These are phyloP conservation scores for Lepidocyrtoides sp. DNA, from an alignment of 2,888 invertebrate species.

Conservation along the genomic window DNA sequence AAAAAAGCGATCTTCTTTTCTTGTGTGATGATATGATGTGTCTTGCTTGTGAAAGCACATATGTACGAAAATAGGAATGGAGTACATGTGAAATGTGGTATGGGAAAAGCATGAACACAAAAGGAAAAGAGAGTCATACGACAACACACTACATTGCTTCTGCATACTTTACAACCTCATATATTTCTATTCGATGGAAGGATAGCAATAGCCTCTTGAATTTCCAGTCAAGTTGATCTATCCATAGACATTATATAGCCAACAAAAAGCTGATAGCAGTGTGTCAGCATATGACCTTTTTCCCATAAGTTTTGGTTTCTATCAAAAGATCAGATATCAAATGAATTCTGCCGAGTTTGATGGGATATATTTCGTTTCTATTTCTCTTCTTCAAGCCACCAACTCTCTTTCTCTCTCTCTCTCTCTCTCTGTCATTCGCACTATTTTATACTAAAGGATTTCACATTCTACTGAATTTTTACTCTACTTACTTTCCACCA, in stretches of 20 bases:
- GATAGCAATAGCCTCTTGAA: constrained; percentile 73
- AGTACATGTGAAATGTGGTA: constrained; percentile 19
- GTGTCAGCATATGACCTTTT: constrained; percentile 73
- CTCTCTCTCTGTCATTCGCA: not conserved
- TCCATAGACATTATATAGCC: constrained; percentile 35
- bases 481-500: not conserved
- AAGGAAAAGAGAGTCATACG: constrained; percentile 9
- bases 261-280: constrained; percentile 61
- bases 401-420: constrained; percentile 11
- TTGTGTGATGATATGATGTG: constrained; percentile 41
- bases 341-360: constrained; percentile 63
- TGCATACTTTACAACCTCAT: constrained; percentile 49
- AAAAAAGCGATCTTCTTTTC: constrained; percentile 41
- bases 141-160: not conserved
- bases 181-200: constrained; percentile 50
- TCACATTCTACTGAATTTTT: not conserved
- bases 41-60: constrained; percentile 37
- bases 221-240: constrained; percentile 64
- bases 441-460: constrained; percentile 26
- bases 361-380: constrained; percentile 47
- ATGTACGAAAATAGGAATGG: not conserved
- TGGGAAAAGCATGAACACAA: constrained; percentile 52
- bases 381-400: constrained; percentile 22
- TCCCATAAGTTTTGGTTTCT: constrained; percentile 75
- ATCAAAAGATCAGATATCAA: constrained; percentile 75